phyloP scores from a whole-genome alignment of 1,140 invertebrate species.

The Polypedilum vanderplanki region DNA sequence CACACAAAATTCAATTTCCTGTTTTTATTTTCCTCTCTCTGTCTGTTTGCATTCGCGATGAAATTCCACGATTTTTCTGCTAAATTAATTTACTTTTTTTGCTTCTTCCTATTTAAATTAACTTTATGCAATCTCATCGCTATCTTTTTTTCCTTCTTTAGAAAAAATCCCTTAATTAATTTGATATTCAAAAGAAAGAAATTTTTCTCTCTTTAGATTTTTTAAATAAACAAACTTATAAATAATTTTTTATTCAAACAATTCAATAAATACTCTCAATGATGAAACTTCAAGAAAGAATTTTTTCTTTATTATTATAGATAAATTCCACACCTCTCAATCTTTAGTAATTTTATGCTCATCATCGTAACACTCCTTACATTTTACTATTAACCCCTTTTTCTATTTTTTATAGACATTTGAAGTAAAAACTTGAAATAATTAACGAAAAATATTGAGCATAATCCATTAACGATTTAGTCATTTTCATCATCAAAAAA shows the following conservation, averaged over 20 bases:
- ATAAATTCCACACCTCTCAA: neutral
- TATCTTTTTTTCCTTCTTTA: too few relatives aligned
- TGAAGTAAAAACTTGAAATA: neutral
- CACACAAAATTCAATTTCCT: slow-evolving; percentile 20
- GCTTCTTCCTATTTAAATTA: neutral
- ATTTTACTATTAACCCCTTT: neutral
- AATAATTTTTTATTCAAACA: slow-evolving; percentile 26
- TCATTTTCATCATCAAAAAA: neutral
- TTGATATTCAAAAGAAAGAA: slow-evolving; percentile 24
- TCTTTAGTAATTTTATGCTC: neutral
- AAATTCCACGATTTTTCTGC: slow-evolving; percentile 27
- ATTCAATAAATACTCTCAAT: neutral
- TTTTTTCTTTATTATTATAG: neutral
- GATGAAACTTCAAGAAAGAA: neutral
- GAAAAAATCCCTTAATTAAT: slow-evolving; percentile 14
- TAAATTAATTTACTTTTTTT: slow-evolving; percentile 28
- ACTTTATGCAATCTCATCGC: neutral
- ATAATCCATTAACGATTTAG: slow-evolving; percentile 13
- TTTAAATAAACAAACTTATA: slow-evolving; percentile 24
- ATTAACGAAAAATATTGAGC: slow-evolving; percentile 13
- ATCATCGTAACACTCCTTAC: neutral
- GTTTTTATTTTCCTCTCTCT: neutral
- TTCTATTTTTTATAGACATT: neutral
- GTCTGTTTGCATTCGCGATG: neutral
- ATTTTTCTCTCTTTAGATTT: neutral